Percentiles rank a stretch among this genome's conserved stretches.
phyloP scores from a whole-genome alignment of 2,888 invertebrate species.

The Reticulitermes lucifugus region DNA sequence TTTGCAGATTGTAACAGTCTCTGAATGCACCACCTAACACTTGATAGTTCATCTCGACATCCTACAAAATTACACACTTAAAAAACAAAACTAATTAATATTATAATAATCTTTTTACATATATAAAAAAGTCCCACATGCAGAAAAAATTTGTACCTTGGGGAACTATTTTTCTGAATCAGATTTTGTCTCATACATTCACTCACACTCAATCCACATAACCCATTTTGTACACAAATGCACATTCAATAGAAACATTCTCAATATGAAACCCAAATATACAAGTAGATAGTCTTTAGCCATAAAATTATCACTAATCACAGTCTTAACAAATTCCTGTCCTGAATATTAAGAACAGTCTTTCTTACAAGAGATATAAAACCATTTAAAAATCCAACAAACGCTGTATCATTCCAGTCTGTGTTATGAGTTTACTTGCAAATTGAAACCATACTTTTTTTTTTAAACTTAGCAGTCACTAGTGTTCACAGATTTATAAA shows the following conservation, averaged over 20 bases:
- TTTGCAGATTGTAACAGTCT: constrained; percentile 12
- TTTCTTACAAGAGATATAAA: constrained; percentile 43
- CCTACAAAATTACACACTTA: constrained; percentile 35
- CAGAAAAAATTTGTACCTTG: constrained; percentile 51
- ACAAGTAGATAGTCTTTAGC: constrained; percentile 40
- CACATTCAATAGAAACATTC: constrained; percentile 37
- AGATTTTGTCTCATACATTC: neutral
- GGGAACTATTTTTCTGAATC: constrained; percentile 41
- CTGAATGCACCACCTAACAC: constrained; percentile 18
- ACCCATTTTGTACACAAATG: constrained; percentile 28
- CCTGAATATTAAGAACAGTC: constrained; percentile 46
- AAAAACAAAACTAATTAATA: constrained; percentile 18
- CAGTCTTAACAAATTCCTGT: constrained; percentile 51
- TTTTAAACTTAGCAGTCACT: neutral
- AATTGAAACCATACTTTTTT: constrained; percentile 14
- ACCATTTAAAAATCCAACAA: constrained; percentile 41
- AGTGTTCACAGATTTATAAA: neutral
- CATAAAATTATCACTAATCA: constrained; percentile 50
- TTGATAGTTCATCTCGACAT: constrained; percentile 17
- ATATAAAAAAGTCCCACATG: constrained; percentile 43
- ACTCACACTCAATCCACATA: neutral
- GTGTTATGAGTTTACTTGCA: neutral
- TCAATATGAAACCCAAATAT: constrained; percentile 47
- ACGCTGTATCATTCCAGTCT: constrained; percentile 10
- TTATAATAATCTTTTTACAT: constrained; percentile 34